phyloP scores from a whole-genome alignment of 1,140 invertebrate species.

The Drosophila melanica region DNA sequence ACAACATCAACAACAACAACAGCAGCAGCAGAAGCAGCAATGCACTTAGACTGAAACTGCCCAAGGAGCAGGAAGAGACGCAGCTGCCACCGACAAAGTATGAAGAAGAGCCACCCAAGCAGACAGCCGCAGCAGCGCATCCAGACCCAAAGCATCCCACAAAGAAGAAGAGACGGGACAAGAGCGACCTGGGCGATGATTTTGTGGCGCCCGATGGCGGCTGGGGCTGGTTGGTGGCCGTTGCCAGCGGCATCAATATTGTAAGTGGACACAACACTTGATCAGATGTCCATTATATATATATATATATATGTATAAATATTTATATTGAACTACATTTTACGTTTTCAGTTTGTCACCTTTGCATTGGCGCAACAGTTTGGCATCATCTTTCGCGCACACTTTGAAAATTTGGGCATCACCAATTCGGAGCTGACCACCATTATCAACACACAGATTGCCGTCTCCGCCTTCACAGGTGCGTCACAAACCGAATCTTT shows the following conservation, averaged over 20 bases:
- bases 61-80: constrained; percentile 41
- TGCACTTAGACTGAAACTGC: constrained; percentile 44
- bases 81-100: constrained; percentile 34
- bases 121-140: constrained; percentile 6
- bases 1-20: constrained; percentile 32
- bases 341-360: constrained; percentile 85
- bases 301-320: background rate
- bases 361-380: constrained; percentile 88
- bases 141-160: background rate
- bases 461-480: constrained; percentile 85
- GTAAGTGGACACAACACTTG: constrained; percentile 47
- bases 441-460: constrained; percentile 88
- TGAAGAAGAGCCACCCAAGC: constrained; percentile 26
- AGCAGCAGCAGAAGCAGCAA: constrained; percentile 42
- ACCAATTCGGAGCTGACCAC: constrained; percentile 86
- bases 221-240: constrained; percentile 82
- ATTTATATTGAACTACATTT: constrained; percentile 5
- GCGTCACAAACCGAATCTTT: too few relatives aligned
- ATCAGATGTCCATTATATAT: too few relatives aligned
- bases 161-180: background rate
- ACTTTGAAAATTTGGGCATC: constrained; percentile 86
- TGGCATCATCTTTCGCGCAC: constrained; percentile 87
- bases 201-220: constrained; percentile 83
- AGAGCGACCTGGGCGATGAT: constrained; percentile 79
- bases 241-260: constrained; percentile 77